Base-by-base conservation (phyloP, 2,113 vertebrate species). In the Ciconia maguari region DNA sequence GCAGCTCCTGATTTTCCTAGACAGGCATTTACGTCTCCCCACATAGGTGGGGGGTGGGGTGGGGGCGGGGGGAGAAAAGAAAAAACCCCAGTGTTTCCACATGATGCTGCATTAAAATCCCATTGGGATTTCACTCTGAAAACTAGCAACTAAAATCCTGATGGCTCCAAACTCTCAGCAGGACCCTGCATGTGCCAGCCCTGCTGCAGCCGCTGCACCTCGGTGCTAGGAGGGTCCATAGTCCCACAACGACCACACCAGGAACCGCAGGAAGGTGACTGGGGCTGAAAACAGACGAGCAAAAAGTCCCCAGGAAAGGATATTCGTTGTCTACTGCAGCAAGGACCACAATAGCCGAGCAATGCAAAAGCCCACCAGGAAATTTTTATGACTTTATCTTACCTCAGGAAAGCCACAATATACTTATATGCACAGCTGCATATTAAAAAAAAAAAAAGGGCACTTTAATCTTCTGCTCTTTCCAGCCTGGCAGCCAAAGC, bases 401-500 rank as follows among this genome's bases (percentile, higher is more conserved):
- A 91, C 4, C 3, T 91, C 70, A 69, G 91, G 42, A 93, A 94
- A 94, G 62, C 58, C 46, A 81, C 64, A 38, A 64, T 55, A 90
- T 30, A 83, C 71, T 88, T 85, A 74, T 6, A 94, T 19, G 62
- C 74, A 83, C 78, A 92, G 94, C 58, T 83, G 61, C 52, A 55
- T n/a, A 22, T 49, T 72, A 41, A 36, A 72, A 54, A 92, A 42
- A 34, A 27, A 68, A 18, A 29, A 42, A 46, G 60, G 22, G 11
- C 48, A 65, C 64, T 93, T 91, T 60, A 77, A 94, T 94, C 75
- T 90, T 83, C 38, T 91, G 81, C 91, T 77, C 86, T 86, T 94
- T 87, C 58, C 78, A 93, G 78, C 34, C 58, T 91, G 82, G 71
- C 75, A 96, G 95, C 75, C 93, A 96, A 94, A 96, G 95, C 82